phyloP scores from a whole-genome alignment of 2,888 invertebrate species.

The Drosophila rubida region DNA sequence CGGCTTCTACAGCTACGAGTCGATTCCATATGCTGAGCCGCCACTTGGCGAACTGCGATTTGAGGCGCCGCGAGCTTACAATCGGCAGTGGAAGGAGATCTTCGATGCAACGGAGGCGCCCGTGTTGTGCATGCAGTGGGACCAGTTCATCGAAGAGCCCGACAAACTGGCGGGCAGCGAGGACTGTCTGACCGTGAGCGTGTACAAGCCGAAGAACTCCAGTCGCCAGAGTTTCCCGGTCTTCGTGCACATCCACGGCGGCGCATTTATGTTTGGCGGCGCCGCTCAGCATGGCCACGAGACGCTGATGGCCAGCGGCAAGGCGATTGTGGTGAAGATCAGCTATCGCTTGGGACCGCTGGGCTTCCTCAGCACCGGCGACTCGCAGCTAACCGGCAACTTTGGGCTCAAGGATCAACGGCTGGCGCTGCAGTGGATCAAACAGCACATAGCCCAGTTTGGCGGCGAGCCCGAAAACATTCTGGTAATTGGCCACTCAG shows the following conservation, averaged over 20 bases:
- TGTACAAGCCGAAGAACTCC: conserved; percentile 86
- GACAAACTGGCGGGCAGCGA: conserved; percentile 86
- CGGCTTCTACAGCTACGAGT: conserved; percentile 87
- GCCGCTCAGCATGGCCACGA: conserved; percentile 85
- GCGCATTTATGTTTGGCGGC: conserved; percentile 89
- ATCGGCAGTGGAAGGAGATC: conserved; percentile 57
- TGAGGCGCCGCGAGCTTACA: conserved; percentile 82
- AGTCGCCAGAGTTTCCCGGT: conserved; percentile 86
- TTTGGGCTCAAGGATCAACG: conserved; percentile 60
- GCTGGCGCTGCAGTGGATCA: conserved; percentile 56
- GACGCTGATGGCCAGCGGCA: conserved; percentile 87
- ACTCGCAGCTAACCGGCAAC: conserved; percentile 86
- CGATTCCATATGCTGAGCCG: conserved; percentile 89
- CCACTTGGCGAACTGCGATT: conserved; percentile 88
- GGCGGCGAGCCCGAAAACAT: conserved; percentile 86
- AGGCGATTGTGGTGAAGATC: conserved; percentile 89
- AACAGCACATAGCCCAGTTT: conserved; percentile 83
- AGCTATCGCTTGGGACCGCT: conserved; percentile 90
- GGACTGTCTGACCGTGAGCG: conserved; percentile 89
- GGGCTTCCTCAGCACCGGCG: conserved; percentile 91
- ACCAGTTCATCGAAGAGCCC: conserved; percentile 82
- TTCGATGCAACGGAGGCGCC: conserved; percentile 87
- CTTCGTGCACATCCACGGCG: conserved; percentile 88
- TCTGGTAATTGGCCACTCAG: conserved; percentile 89
- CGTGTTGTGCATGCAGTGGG: conserved; percentile 88